Evolutionary conservation across 2,888 invertebrate species (phyloP), one percentile per base, ranked within the genome.

Genomic region (Axea sp.): DNA sequence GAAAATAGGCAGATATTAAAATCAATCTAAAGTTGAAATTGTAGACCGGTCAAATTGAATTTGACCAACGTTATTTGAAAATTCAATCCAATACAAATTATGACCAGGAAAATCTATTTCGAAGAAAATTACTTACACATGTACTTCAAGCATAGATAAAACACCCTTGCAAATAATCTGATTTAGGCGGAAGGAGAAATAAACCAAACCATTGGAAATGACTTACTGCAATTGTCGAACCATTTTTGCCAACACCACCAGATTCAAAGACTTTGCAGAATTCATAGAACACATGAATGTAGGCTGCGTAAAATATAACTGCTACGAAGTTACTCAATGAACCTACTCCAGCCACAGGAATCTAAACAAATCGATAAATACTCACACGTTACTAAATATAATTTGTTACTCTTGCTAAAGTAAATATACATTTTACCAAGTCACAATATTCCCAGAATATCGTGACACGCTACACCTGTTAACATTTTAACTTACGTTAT

Each of bases 241-340:
- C 97, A 89, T 97, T 97, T 90, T 96, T 97, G 87, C 98, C 97
- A 88, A 94, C 93, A 86, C 98, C 98, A 88, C 96, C 96, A 87
- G 90, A 89, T 83, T 91, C 91, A 90, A 94, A 93, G 81, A 92
- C 91, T 88, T 91, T 90, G 86, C 90, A 90, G 91, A 94, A 94
- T 88, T 90, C 90, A 87, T 91, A 86, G 88, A 92, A 90, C 88
- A 92, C 91, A 88, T 90, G 90, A 83, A 90, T 83, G 88, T 91
- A 92, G 82, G 91, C 92, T 78, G 89, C 88, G 88, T 90, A 90
- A 88, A 91, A 90, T 84, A 90, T 84, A 78, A 88, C 82, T 82
- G 89, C 88, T 81, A 88, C 88, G 76, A 79, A 78, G 79, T 84
- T 83, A 84, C 55, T 80, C 77, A 86, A 26, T 30, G 84, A 81